phyloP scores from a whole-genome alignment of 2,888 invertebrate genomes.

The Anorthoa munda region DNA sequence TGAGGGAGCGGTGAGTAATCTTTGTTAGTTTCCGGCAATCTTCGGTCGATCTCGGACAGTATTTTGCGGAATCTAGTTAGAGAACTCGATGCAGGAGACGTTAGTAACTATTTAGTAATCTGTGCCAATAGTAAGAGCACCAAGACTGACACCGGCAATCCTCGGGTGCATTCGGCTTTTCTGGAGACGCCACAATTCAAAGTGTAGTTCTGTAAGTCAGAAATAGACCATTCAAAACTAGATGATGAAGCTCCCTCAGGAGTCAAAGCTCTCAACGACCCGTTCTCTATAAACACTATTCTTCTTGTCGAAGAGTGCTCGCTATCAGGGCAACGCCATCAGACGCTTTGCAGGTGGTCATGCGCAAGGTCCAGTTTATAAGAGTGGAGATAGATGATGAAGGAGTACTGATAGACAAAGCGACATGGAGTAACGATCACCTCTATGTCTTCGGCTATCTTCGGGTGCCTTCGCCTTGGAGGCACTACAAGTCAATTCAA shows the following conservation, averaged over 20 bases:
- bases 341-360: conserved; percentile 96
- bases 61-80: neutral
- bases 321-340: conserved; percentile 92
- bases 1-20: conserved; percentile 91
- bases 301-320: conserved; percentile 79
- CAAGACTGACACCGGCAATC: too few species aligned
- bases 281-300: too few species aligned
- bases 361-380: conserved; percentile 94
- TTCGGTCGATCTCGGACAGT: neutral
- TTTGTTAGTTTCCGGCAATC: neutral
- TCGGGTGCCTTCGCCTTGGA: neutral
- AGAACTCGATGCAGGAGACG: neutral
- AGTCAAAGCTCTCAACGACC: too few species aligned
- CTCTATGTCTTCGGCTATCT: neutral
- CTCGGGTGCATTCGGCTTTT: neutral
- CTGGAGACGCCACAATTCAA: too few species aligned
- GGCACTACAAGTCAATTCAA: too few species aligned
- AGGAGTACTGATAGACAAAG: conserved; percentile 85
- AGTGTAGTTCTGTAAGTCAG: too few species aligned
- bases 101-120: too few species aligned
- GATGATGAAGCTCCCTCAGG: too few species aligned
- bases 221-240: too few species aligned
- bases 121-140: too few species aligned
- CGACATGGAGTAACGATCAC: too few species aligned
- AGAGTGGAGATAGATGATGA: conserved; percentile 94